phyloP scores from a whole-genome alignment of 2,888 invertebrate genomes.

The Drosophila birchii region DNA sequence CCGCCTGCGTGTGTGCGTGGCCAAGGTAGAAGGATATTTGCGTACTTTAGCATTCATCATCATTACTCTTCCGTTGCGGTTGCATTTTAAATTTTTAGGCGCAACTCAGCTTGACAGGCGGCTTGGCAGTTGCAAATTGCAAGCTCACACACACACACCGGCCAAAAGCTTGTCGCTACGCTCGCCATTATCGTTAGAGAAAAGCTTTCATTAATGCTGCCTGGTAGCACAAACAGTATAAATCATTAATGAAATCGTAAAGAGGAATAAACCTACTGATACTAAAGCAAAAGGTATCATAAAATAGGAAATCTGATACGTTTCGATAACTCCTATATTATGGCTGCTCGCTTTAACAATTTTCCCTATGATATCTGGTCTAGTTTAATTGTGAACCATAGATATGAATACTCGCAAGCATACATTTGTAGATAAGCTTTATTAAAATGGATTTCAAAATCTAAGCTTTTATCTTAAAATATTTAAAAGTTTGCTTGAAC shows the following conservation, averaged over 20 bases:
- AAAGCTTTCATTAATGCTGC: slow-evolving; percentile 2
- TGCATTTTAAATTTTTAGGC: slow-evolving; percentile 62
- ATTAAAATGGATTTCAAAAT: no score
- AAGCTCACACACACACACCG: slow-evolving; percentile 19
- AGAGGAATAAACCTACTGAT: neutral
- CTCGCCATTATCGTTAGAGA: slow-evolving; percentile 24
- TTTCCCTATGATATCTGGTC: no score
- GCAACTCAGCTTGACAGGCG: slow-evolving; percentile 65
- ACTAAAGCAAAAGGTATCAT: no score
- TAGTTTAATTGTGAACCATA: neutral
- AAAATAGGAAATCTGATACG: no score
- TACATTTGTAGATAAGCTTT: no score
- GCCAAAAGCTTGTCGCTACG: slow-evolving; percentile 21
- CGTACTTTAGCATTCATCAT: slow-evolving; percentile 78
- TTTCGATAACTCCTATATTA: no score
- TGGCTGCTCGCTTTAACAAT: no score
- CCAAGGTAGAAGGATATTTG: slow-evolving; percentile 72
- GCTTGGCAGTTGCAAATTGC: slow-evolving; percentile 75
- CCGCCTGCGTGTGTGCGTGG: slow-evolving; percentile 56
- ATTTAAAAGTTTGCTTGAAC: no score
- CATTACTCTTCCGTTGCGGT: slow-evolving; percentile 67
- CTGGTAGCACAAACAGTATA: neutral
- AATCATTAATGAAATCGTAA: neutral
- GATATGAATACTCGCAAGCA: no score
- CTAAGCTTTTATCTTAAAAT: no score